Percentiles rank a stretch among this genome's conserved stretches.
phyloP scores from a whole-genome alignment of 2,113 vertebrate species.

The Dipodomys merriami region DNA sequence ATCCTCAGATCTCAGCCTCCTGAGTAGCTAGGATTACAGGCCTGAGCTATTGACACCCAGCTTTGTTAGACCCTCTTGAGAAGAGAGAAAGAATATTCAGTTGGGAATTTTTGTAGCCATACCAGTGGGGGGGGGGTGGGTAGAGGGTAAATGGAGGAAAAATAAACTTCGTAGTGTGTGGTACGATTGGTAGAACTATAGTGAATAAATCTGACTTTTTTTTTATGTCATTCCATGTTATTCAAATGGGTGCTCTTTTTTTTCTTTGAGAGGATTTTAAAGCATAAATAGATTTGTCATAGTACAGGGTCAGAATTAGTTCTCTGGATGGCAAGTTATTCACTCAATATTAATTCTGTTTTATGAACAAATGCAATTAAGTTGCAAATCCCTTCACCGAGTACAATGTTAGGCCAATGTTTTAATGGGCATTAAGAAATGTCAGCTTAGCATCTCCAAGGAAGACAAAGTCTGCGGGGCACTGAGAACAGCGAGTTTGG shows the following conservation, averaged over 20 bases:
- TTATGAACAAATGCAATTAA: conserved; percentile 70
- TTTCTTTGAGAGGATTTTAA: conserved; percentile 33
- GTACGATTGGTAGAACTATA: background rate
- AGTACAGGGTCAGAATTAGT: conserved; percentile 54
- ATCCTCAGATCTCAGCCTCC: too few species aligned
- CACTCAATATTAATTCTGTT: conserved; percentile 55
- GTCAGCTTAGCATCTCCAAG: conserved; percentile 57
- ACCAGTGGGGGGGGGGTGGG: background rate
- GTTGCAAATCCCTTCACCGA: conserved; percentile 55
- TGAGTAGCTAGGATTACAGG: too few species aligned
- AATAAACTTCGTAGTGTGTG: conserved; percentile 4
- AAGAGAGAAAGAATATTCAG: conserved; percentile 13
- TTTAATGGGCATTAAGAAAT: conserved; percentile 60
- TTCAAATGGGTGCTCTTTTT: background rate
- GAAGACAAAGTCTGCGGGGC: conserved; percentile 31
- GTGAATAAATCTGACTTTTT: conserved; percentile 11
- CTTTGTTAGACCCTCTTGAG: background rate
- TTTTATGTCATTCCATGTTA: background rate
- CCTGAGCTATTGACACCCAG: too few species aligned
- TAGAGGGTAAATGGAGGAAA: background rate
- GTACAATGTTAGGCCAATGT: background rate
- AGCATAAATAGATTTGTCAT: conserved; percentile 55
- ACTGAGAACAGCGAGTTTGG: background rate
- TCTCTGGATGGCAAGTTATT: conserved; percentile 40
- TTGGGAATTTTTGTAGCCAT: background rate